Conservation (phyloP, 2,113 vertebrate species). For the Onychostoma macrolepis region DNA sequence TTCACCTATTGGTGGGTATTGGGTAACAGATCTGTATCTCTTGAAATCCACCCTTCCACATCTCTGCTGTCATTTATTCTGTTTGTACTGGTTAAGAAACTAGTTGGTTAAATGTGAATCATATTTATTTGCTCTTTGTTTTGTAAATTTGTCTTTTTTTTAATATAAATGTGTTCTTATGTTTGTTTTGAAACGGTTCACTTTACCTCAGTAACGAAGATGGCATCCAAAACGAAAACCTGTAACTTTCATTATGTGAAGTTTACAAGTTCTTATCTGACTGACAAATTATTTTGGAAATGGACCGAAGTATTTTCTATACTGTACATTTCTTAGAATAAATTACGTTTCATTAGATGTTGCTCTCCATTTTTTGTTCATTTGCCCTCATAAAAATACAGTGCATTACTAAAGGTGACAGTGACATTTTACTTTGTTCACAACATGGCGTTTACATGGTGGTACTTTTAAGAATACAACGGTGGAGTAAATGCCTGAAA, state of each 20-base stretch:
- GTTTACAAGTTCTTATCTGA: constrained; percentile 79
- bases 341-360: constrained; percentile 68
- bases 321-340: constrained; percentile 83
- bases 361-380: background rate
- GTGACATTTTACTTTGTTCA: background rate
- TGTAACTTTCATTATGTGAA: constrained; percentile 63
- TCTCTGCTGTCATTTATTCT: constrained; percentile 67
- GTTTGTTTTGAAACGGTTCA: constrained; percentile 58
- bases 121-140: constrained; percentile 79
- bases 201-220: constrained; percentile 73
- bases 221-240: constrained; percentile 61
- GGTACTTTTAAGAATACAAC: background rate
- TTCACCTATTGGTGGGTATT: constrained; percentile 47
- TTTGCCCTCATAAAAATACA: background rate
- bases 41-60: constrained; percentile 45
- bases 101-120: constrained; percentile 79
- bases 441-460: background rate
- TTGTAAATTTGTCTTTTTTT: constrained; percentile 72
- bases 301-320: constrained; percentile 79
- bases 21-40: constrained; percentile 42
- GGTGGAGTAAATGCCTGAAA: background rate
- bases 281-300: constrained; percentile 80
- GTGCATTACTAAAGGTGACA: background rate
- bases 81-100: constrained; percentile 74
- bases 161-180: constrained; percentile 72